phyloP scores from a whole-genome alignment of 2,797 vertebrate species.

The Gymnopithys bicolor region DNA sequence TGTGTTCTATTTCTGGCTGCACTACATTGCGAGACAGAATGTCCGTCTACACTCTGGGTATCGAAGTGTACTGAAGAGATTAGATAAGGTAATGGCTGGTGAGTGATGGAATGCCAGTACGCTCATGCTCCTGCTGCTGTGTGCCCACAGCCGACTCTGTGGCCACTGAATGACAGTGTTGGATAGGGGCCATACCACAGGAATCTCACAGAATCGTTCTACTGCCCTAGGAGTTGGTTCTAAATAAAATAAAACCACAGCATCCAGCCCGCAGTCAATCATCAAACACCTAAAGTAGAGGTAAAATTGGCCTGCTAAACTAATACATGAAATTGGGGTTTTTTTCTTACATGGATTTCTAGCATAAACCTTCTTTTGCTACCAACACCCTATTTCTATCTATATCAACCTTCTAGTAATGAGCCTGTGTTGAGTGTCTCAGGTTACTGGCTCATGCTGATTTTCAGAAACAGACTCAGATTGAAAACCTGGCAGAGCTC shows the following conservation, averaged over 20 bases:
- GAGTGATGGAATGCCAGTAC: neutral
- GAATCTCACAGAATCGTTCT: neutral
- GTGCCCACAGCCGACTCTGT: fast-evolving
- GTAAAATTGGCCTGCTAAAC: neutral
- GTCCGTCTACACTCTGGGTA: neutral
- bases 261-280: neutral
- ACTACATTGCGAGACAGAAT: neutral
- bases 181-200: neutral
- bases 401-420: neutral
- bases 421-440: neutral
- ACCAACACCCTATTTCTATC: neutral
- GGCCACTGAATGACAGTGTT: fast-evolving
- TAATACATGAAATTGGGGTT: neutral
- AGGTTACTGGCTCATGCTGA: neutral
- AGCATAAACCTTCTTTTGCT: neutral
- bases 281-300: neutral
- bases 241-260: neutral
- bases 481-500: neutral
- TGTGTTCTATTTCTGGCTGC: conserved; percentile 40
- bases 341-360: neutral
- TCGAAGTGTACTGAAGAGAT: neutral
- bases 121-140: fast-evolving
- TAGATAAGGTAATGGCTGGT: conserved; percentile 46
- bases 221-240: neutral
- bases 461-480: neutral